These are phyloP conservation scores for Ascidia mentula DNA, from an alignment of 23 tunicate species.

Conservation along the genomic window DNA sequence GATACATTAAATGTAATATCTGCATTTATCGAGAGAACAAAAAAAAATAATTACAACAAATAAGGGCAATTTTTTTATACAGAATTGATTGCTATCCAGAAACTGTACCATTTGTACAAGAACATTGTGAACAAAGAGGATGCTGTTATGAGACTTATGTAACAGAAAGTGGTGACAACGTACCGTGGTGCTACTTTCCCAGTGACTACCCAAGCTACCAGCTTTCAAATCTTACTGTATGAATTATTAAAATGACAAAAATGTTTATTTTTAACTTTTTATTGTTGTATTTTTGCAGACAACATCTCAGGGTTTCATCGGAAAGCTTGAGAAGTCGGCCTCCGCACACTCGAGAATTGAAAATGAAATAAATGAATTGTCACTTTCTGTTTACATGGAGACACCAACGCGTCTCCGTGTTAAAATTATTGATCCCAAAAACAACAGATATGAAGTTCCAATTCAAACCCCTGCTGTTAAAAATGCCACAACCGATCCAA, in stretches of 20 bases:
- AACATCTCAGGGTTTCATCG: slow-evolving; percentile 52
- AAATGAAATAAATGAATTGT: slow-evolving; percentile 32
- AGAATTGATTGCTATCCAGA: slow-evolving; percentile 93
- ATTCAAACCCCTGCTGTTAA: slow-evolving; percentile 45
- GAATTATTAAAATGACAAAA: neutral
- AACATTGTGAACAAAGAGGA: slow-evolving; percentile 73
- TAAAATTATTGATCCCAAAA: slow-evolving; percentile 44
- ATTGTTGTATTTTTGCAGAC: slow-evolving; percentile 16
- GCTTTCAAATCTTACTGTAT: slow-evolving; percentile 31
- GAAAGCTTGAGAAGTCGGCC: slow-evolving; percentile 23
- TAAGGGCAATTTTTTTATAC: slow-evolving; percentile 2
- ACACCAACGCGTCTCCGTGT: slow-evolving; percentile 44
- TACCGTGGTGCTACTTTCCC: slow-evolving; percentile 95
- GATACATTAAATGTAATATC: neutral
- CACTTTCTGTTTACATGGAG: slow-evolving; percentile 38
- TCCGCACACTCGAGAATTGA: slow-evolving; percentile 8
- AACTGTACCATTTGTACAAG: slow-evolving; percentile 43
- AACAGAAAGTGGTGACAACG: slow-evolving; percentile 27
- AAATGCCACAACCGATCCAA: slow-evolving; percentile 13
- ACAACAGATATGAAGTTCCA: slow-evolving; percentile 75
- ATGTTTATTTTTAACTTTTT: slow-evolving; percentile 2
- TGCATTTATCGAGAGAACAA: neutral
- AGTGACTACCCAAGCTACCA: slow-evolving; percentile 51
- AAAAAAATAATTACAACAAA: neutral
- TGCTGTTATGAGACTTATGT: slow-evolving; percentile 74